Conservation (phyloP, 1,140 invertebrate genomes). For the Drepana arcuata region DNA sequence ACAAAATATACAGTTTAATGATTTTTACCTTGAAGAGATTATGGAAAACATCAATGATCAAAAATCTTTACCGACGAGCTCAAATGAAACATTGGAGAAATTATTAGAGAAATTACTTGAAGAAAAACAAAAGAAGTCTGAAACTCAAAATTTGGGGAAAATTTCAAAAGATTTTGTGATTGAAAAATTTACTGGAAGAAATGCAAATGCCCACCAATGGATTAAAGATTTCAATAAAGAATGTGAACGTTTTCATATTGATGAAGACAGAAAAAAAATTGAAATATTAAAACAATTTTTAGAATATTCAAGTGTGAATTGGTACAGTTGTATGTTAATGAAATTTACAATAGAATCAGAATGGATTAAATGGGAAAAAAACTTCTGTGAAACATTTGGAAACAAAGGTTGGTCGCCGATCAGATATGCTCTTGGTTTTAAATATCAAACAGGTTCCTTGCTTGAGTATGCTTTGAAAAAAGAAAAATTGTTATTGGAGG, state of each 20-base stretch:
- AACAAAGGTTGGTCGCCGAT: constrained; percentile 1
- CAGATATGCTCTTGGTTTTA: constrained; percentile 1
- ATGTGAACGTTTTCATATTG: constrained; percentile 28
- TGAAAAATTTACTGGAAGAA: constrained; percentile 27
- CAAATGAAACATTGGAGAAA: constrained; percentile 7
- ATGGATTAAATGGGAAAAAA: no score
- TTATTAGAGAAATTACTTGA: no score
- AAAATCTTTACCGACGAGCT: not conserved
- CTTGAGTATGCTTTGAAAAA: constrained; percentile 4
- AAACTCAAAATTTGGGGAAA: constrained; percentile 16
- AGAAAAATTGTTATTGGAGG: constrained; percentile 6
- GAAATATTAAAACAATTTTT: constrained; percentile 31
- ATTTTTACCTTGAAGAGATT: no score
- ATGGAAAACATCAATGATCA: not conserved
- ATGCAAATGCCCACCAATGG: constrained; percentile 27
- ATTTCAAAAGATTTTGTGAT: constrained; percentile 13
- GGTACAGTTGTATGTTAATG: constrained; percentile 24
- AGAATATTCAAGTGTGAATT: constrained; percentile 24
- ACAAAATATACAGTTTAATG: no score
- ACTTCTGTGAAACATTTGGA: constrained; percentile 3
- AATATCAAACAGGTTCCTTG: constrained; percentile 2
- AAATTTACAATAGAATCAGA: constrained; percentile 15
- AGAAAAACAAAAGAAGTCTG: constrained; percentile 14
- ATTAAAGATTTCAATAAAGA: constrained; percentile 28
- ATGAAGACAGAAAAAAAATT: constrained; percentile 26